phyloP scores from a whole-genome alignment of 2,888 invertebrate species.

The Mactromeris polynyma region DNA sequence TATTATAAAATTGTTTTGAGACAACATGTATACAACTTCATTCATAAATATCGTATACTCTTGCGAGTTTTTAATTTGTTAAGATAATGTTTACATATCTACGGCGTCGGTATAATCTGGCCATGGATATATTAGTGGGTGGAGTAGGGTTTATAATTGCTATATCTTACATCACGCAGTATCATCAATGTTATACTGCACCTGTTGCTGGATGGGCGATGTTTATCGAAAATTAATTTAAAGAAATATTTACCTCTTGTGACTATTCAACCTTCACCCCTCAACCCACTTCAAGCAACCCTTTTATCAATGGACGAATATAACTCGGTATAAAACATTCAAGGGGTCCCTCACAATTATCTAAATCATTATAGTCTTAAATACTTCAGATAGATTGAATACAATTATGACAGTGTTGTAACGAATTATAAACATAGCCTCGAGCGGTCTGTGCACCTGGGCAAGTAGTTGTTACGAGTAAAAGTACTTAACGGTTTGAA shows the following conservation, averaged over 20 bases:
- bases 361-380: background rate
- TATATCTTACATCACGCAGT: background rate
- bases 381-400: slow-evolving; percentile 6
- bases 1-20: background rate
- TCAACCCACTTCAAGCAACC: background rate
- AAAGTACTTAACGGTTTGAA: slow-evolving; percentile 3
- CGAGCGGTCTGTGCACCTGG: background rate
- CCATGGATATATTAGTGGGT: background rate
- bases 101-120: background rate
- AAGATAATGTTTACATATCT: background rate
- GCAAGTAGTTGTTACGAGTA: background rate
- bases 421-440: background rate
- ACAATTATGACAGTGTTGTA: background rate
- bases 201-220: background rate
- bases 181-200: background rate
- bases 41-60: background rate
- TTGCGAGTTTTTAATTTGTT: background rate
- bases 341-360: background rate
- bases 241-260: background rate
- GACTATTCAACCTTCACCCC: background rate
- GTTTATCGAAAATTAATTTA: slow-evolving; percentile 14
- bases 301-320: background rate
- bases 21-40: background rate
- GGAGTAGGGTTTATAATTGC: background rate
- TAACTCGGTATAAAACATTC: background rate